A percentile compares a stretch with the other conserved stretches of the same genome.
Conservation (phyloP, 1,140 invertebrate species). For the Drosophila biarmipes region DNA sequence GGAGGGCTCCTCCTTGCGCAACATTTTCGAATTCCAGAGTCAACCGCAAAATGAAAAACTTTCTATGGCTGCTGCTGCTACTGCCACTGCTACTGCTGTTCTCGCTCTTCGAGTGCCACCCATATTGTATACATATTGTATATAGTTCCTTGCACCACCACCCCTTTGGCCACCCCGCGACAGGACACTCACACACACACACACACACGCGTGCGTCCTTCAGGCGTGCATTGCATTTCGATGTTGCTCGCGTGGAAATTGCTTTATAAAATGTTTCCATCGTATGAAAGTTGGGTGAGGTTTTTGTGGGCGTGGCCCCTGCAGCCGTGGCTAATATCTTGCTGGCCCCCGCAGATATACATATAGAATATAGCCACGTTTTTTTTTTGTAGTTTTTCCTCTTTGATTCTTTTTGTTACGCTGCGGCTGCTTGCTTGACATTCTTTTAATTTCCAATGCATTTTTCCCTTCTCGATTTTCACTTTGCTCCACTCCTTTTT, state of each 20-base stretch:
- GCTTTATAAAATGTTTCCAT: conserved; percentile 78
- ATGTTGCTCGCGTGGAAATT: conserved; percentile 74
- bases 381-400: conserved; percentile 10
- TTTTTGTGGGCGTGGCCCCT: conserved; percentile 59
- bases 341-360: conserved; percentile 23
- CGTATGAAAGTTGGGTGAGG: conserved; percentile 62
- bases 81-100: conserved; percentile 14
- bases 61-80: conserved; percentile 64
- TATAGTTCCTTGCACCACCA: conserved; percentile 42
- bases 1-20: conserved; percentile 68
- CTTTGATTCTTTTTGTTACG: conserved; percentile 38
- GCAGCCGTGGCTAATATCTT: conserved; percentile 50
- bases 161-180: neutral
- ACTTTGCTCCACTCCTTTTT: conserved; percentile 9
- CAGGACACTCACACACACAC: conserved; percentile 47
- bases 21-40: conserved; percentile 78
- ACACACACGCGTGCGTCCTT: conserved; percentile 60
- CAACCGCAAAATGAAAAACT: conserved; percentile 79
- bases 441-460: conserved; percentile 66
- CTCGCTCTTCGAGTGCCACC: conserved; percentile 33
- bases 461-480: conserved; percentile 20
- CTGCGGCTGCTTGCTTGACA: conserved; percentile 59
- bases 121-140: conserved; percentile 60
- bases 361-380: conserved; percentile 23
- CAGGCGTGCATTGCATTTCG: conserved; percentile 76